Percentiles rank a stretch among this genome's conserved stretches.
phyloP scores from a whole-genome alignment of 2,888 invertebrate genomes.

The Coenonympha arcania region DNA sequence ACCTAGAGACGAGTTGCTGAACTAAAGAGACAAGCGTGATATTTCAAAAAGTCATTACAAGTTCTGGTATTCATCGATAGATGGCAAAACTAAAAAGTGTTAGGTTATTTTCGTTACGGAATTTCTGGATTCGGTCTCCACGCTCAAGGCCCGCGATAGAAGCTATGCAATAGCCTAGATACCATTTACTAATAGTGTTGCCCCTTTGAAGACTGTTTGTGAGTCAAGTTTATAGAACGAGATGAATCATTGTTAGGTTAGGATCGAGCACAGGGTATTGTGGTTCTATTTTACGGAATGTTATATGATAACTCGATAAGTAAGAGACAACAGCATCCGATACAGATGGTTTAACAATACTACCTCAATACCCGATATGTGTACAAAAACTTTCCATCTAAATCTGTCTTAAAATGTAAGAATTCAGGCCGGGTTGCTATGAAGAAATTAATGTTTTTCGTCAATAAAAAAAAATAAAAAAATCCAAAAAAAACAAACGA shows the following conservation, averaged over 20 bases:
- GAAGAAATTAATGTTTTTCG: neutral
- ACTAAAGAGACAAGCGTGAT: no score
- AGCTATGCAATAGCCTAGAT: no score
- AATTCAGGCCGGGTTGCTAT: slow-evolving; percentile 30
- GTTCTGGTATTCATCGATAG: no score
- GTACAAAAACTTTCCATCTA: slow-evolving; percentile 58
- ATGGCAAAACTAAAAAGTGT: no score
- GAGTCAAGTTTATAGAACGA: neutral
- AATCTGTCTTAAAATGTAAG: slow-evolving; percentile 54
- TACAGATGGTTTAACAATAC: slow-evolving; percentile 54
- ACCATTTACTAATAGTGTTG: no score
- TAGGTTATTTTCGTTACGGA: no score
- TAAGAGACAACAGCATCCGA: slow-evolving; percentile 54
- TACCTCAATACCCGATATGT: slow-evolving; percentile 70
- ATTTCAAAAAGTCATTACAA: no score
- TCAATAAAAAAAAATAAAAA: neutral
- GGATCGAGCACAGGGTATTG: slow-evolving; percentile 72
- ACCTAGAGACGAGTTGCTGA: no score
- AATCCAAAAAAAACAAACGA: neutral
- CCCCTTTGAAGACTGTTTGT: neutral
- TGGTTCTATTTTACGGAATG: slow-evolving; percentile 71
- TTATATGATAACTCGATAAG: slow-evolving; percentile 58
- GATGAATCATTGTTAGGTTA: slow-evolving; percentile 50
- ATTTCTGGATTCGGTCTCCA: no score
- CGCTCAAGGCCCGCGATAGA: no score